Conservation (phyloP, 2,888 invertebrate genomes). For the Cataglyphis cursor region DNA sequence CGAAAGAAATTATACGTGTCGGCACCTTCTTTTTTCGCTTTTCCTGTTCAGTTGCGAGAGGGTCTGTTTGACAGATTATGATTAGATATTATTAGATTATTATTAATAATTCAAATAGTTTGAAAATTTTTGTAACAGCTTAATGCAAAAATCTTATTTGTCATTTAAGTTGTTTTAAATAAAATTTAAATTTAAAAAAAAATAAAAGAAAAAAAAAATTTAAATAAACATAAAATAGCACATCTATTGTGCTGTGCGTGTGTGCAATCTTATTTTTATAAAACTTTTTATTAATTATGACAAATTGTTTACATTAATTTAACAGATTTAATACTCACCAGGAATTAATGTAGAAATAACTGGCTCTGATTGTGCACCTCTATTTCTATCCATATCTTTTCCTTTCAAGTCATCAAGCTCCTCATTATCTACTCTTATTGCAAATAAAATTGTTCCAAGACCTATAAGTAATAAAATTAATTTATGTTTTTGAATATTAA, state of each 20-base stretch:
- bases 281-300: conserved; percentile 1
- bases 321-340: conserved; percentile 82
- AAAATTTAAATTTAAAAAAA: not conserved
- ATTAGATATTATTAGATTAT: not conserved
- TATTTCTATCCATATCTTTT: conserved; percentile 86
- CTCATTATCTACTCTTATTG: conserved; percentile 95
- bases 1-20: conserved; percentile 91
- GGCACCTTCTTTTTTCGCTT: conserved; percentile 89
- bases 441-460: conserved; percentile 96
- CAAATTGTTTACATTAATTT: not conserved
- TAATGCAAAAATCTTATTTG: not conserved
- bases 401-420: conserved; percentile 90
- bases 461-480: conserved; percentile 87
- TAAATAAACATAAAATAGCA: not conserved
- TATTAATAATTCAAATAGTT: conserved; percentile 10
- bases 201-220: not conserved
- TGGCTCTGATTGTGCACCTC: conserved; percentile 88
- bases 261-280: not conserved
- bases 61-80: conserved; percentile 62
- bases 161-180: not conserved
- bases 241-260: not conserved
- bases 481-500: not conserved
- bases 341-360: conserved; percentile 91
- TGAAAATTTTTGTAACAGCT: not conserved
- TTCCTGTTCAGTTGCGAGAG: conserved; percentile 78